Evolutionary conservation across 2,797 vertebrate species (phyloP).

Genomic region (Oreochromis grahami): DNA sequence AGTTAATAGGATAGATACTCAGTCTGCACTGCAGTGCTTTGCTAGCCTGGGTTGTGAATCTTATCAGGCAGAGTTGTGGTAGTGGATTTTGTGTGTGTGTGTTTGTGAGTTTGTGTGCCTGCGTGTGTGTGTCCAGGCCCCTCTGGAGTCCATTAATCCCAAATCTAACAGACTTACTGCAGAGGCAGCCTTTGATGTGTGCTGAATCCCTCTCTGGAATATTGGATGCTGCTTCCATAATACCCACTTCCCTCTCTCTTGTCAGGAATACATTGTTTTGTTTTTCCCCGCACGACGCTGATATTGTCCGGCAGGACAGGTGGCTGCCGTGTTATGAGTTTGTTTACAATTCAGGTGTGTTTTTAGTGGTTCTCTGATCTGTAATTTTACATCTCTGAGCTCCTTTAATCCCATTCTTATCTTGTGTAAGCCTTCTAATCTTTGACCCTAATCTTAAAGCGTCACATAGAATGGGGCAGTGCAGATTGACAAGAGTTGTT

Average conservation of each 20-base stretch:
- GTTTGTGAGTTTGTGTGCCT: slow-evolving; percentile 1
- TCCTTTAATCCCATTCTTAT: slow-evolving; percentile 80
- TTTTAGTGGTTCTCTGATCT: slow-evolving; percentile 69
- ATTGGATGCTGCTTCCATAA: slow-evolving; percentile 60
- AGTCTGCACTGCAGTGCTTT: slow-evolving; percentile 64
- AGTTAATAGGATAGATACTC: slow-evolving; percentile 52
- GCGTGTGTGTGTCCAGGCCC: slow-evolving; percentile 62
- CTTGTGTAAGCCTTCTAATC: slow-evolving; percentile 77
- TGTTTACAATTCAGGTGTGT: slow-evolving; percentile 72
- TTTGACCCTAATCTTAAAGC: slow-evolving; percentile 82
- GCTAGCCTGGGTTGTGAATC: slow-evolving; percentile 56
- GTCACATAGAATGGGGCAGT: slow-evolving; percentile 53
- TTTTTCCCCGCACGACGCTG: background rate
- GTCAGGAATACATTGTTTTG: slow-evolving; percentile 47
- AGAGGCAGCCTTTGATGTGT: slow-evolving; percentile 73
- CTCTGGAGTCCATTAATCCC: slow-evolving; percentile 78
- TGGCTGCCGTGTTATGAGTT: slow-evolving; percentile 56
- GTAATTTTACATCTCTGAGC: slow-evolving; percentile 80
- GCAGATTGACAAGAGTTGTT: slow-evolving; percentile 55
- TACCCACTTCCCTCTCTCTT: slow-evolving; percentile 48
- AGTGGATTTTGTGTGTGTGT: slow-evolving; percentile 48
- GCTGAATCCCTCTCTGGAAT: slow-evolving; percentile 69
- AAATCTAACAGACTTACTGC: slow-evolving; percentile 74
- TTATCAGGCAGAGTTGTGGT: slow-evolving; percentile 59
- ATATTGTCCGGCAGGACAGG: slow-evolving; percentile 56